phyloP scores from a whole-genome alignment of 2,113 vertebrate genomes.

The Himantopus leucocephalus region DNA sequence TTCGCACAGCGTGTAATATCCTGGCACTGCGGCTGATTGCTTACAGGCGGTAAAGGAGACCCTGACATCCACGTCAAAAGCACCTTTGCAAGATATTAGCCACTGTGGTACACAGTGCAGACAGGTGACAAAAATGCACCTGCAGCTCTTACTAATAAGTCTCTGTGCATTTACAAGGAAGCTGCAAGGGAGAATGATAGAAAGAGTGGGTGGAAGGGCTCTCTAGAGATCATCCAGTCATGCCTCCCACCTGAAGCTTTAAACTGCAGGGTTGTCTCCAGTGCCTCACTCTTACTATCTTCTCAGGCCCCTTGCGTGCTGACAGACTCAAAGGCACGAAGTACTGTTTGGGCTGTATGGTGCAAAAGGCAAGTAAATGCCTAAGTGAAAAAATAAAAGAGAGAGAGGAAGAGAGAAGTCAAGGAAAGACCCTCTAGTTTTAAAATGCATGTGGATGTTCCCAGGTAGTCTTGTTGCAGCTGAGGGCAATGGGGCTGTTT shows the following conservation, averaged over 20 bases:
- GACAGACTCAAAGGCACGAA: not conserved
- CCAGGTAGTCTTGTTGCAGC: not conserved
- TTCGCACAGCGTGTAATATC: not conserved
- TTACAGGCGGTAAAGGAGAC: not conserved
- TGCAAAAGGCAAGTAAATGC: not conserved
- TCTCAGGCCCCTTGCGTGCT: not conserved
- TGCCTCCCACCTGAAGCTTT: not conserved
- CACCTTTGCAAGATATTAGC: not conserved
- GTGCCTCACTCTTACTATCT: not conserved
- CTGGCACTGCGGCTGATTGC: not conserved
- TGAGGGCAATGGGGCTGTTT: no score
- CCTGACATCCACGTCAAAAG: not conserved
- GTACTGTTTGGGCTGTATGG: not conserved
- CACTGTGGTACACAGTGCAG: not conserved
- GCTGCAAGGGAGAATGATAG: not conserved
- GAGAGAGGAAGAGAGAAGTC: not conserved
- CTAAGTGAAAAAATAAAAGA: not conserved
- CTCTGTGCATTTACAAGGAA: not conserved
- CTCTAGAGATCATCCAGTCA: not conserved
- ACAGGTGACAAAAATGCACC: not conserved
- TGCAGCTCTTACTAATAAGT: not conserved
- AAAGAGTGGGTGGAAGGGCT: not conserved
- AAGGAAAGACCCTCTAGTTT: not conserved
- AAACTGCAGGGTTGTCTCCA: not conserved
- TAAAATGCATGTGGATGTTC: not conserved